Conservation (phyloP, 2,888 invertebrate species). For the Mesodorylaimus sp. region DNA sequence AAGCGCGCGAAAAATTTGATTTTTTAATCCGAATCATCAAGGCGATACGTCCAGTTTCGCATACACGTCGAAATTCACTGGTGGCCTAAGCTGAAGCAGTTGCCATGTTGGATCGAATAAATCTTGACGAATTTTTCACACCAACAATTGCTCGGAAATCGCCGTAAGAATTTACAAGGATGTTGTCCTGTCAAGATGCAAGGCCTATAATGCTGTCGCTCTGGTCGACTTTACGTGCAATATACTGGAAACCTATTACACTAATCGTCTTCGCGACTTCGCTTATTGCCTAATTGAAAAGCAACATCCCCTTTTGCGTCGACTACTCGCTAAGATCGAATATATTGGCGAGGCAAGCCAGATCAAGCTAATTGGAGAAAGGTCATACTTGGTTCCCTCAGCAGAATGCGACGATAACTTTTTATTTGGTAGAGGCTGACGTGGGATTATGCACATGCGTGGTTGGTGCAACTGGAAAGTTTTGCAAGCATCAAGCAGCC, state of each 20-base stretch:
- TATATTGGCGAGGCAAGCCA: not conserved
- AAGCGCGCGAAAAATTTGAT: no score
- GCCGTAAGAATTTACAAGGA: not conserved
- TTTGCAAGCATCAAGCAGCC: not conserved
- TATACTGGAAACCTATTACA: not conserved
- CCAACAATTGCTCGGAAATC: not conserved
- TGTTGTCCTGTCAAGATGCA: constrained; percentile 1
- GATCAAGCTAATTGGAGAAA: not conserved
- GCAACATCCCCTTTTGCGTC: not conserved
- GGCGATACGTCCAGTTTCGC: no score
- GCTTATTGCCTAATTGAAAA: not conserved
- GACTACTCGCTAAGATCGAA: not conserved
- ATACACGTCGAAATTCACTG: no score
- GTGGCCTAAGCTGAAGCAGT: no score
- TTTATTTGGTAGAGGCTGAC: not conserved
- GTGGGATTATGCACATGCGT: not conserved
- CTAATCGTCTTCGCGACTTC: not conserved
- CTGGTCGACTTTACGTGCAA: not conserved
- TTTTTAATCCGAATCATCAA: no score
- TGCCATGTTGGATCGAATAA: no score
- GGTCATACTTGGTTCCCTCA: not conserved
- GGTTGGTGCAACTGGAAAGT: not conserved
- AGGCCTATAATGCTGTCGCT: not conserved
- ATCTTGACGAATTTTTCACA: no score
- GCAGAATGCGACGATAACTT: not conserved